Evolutionary conservation across 2,797 vertebrate species (phyloP).

Genomic region (Triplophysa bombifrons): DNA sequence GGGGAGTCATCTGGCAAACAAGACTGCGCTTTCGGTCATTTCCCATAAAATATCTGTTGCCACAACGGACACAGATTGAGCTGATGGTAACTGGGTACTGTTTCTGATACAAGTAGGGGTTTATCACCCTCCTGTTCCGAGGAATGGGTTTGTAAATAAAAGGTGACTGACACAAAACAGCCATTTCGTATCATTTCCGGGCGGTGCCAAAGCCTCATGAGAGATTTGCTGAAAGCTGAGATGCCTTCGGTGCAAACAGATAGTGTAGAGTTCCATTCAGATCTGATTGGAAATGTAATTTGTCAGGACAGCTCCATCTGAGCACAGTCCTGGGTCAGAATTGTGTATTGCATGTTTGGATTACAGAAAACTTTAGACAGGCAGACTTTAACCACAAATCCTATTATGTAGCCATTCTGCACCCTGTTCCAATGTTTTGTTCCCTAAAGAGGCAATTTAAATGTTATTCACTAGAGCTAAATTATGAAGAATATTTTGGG

Average conservation of each 20-base stretch:
- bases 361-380: not conserved
- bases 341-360: not conserved
- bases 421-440: not conserved
- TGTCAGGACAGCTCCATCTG: slow-evolving; percentile 40
- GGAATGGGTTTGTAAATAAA: slow-evolving; percentile 1
- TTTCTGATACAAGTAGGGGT: slow-evolving; percentile 17
- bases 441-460: not conserved
- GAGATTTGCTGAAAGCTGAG: not conserved
- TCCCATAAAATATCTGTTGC: slow-evolving; percentile 55
- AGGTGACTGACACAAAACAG: slow-evolving; percentile 13
- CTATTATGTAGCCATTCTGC: not conserved
- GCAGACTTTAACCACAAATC: not conserved
- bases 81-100: slow-evolving; percentile 26
- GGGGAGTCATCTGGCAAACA: slow-evolving; percentile 31
- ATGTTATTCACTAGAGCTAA: not conserved
- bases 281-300: slow-evolving; percentile 41
- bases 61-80: slow-evolving; percentile 16
- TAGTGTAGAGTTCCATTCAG: slow-evolving; percentile 17
- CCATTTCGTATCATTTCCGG: slow-evolving; percentile 2
- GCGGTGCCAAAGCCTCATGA: not conserved
- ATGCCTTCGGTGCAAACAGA: slow-evolving; percentile 8
- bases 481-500: not conserved
- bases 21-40: slow-evolving; percentile 44
- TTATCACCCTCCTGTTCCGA: not conserved
- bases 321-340: slow-evolving; percentile 20